Base-by-base conservation (phyloP, 30 jellyfish, hydroid and myxozoan species). In the Aurelia sp. region DNA sequence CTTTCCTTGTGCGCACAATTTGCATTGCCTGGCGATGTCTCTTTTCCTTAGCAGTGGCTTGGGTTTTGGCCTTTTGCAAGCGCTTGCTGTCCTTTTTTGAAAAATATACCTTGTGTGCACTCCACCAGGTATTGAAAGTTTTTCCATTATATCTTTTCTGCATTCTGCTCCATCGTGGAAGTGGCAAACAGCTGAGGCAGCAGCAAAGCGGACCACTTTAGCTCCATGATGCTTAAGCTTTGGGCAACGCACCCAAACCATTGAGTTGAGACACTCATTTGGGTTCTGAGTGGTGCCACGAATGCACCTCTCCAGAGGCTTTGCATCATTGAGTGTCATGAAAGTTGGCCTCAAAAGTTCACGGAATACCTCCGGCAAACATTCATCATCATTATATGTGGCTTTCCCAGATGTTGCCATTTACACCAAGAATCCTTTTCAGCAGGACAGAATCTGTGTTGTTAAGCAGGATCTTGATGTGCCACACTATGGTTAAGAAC, bases 181-280 rank as follows among this genome's bases (percentile, higher is more conserved):
- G 9, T 62, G 72, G 72, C 72, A 62, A 53, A 53, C 64, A 53
- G 64, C 64, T 53, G 64, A 18, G 64, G 64, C 64, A 53, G 64
- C 18, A 53, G 72, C 72, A 62, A 17, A 62, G 8, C 72, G 24
- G 72, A 62, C 72, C 72, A 62, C 72, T 62, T 62, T 62, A 62
- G 21, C 72, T 62, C 72, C 72, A 62, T 62, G 72, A 62, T 62
- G 72, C 72, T 62, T 62, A 17, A 17, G 72, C n/a, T n/a, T n/a
- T n/a, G n/a, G n/a, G n/a, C n/a, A n/a, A n/a, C n/a, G n/a, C n/a
- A n/a, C n/a, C n/a, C n/a, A n/a, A n/a, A n/a, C n/a, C n/a, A n/a
- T n/a, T n/a, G n/a, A n/a, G n/a, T n/a, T n/a, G n/a, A n/a, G n/a
- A n/a, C n/a, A n/a, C n/a, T n/a, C n/a, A n/a, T n/a, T n/a, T n/a